phyloP scores from a whole-genome alignment of 2,888 invertebrate genomes.

The Nebria salina region DNA sequence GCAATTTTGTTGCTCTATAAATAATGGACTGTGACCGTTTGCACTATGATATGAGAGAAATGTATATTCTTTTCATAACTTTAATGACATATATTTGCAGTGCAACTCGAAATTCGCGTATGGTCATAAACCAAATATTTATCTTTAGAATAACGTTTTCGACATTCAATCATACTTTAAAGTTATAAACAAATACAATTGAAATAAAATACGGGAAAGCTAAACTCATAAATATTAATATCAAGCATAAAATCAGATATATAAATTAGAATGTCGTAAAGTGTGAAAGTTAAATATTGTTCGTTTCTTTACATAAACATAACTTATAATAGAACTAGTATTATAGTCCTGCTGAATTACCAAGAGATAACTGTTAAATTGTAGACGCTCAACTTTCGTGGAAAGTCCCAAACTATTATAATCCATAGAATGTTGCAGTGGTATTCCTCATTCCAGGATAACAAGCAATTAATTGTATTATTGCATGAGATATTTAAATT shows the following conservation, averaged over 20 bases:
- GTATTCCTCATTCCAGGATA: background rate
- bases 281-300: background rate
- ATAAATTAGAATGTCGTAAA: background rate
- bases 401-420: background rate
- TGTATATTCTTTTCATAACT: too few relatives aligned
- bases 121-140: background rate
- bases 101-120: background rate
- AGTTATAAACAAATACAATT: background rate
- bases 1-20: too few relatives aligned
- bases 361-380: background rate
- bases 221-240: background rate
- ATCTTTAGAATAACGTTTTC: background rate
- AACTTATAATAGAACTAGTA: background rate
- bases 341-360: background rate
- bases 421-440: background rate
- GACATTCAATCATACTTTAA: background rate
- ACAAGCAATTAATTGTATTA: background rate
- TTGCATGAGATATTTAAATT: background rate
- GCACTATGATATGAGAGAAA: too few relatives aligned
- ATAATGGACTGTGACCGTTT: too few relatives aligned
- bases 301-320: background rate
- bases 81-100: too few relatives aligned
- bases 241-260: background rate
- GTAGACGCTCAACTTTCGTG: background rate
- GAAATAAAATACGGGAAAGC: background rate